Evolutionary conservation across 2,888 invertebrate genomes (phyloP), one percentile per base, ranked within the genome.

Genomic region (Xylocampa areola): DNA sequence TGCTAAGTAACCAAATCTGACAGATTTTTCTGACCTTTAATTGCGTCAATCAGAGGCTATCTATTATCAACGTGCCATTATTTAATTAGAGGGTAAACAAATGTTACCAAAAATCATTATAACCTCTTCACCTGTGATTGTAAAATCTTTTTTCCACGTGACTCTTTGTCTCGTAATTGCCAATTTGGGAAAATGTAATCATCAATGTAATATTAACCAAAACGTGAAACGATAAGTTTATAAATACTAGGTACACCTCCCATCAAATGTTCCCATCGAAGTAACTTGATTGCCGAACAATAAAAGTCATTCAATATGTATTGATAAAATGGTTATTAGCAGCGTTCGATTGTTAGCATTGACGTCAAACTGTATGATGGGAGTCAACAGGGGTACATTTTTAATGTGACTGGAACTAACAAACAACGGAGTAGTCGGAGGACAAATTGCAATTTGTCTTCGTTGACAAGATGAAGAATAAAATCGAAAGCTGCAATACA

Each of bases 281-380:
- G 21, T 14, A 40, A 43, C 33, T 54, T 21, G 23, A 63, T 60
- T 54, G 36, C 27, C 13, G 5, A 70, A 51, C 65, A 70, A 79
- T 73, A 70, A 73, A 71, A 63, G 50, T 54, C 64, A 61, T 76
- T 75, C 41, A 68, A 74, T 73, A 76, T 40, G 30, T 71, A 82
- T 83, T 84, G 81, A 84, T 85, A 76, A 77, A 83, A 84, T 79
- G 64, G 75, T 79, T 81, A 82, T 79, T 75, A 78, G 67, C 54
- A 68, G 67, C 69, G 80, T 78, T 73, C 73, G 44, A 64, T 71
- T 79, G 77, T 71, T 60, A 73, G 66, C 64, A 84, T 82, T 92
- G 91, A 90, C 90, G 90, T 92, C 92, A 91, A 76, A 58, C 43
- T 41, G 40, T 49, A 58, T 78, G 77, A 86, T 86, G 80, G 68